Conservation (phyloP, 2,797 vertebrate species). For the Pristis pectinata region DNA sequence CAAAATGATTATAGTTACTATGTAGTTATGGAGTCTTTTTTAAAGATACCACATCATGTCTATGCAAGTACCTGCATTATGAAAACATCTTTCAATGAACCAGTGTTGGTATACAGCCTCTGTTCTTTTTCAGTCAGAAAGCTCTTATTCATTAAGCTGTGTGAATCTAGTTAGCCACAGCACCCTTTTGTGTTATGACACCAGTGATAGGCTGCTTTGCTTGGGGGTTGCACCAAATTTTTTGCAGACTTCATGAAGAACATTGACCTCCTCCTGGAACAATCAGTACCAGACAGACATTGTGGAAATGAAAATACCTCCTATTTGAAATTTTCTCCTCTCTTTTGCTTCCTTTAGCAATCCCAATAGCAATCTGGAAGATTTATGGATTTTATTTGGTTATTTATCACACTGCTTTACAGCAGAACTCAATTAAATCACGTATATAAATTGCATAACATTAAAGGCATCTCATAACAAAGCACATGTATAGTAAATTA, state of each 20-base stretch:
- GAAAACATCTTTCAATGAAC: not conserved
- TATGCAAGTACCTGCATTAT: not conserved
- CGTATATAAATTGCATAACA: not conserved
- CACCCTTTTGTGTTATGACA: not conserved
- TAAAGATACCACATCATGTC: not conserved
- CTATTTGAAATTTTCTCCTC: not conserved
- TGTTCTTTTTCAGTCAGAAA: not conserved
- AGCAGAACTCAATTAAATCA: slow-evolving; percentile 29
- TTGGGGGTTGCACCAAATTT: not conserved
- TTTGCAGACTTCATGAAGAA: not conserved
- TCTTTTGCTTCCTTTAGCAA: not conserved
- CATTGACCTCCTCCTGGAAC: not conserved
- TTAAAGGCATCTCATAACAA: not conserved
- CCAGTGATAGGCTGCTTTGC: not conserved
- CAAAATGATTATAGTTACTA: not conserved
- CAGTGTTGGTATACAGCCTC: not conserved
- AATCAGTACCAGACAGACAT: not conserved
- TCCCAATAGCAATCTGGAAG: not conserved
- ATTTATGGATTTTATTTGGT: slow-evolving; percentile 2
- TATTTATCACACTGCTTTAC: slow-evolving; percentile 14
- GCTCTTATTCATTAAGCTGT: not conserved
- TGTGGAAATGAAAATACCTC: not conserved
- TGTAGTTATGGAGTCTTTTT: not conserved
- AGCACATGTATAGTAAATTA: not conserved
- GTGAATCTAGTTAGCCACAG: not conserved